phyloP scores from a whole-genome alignment of 2,113 vertebrate species.

The Tupaia tana region DNA sequence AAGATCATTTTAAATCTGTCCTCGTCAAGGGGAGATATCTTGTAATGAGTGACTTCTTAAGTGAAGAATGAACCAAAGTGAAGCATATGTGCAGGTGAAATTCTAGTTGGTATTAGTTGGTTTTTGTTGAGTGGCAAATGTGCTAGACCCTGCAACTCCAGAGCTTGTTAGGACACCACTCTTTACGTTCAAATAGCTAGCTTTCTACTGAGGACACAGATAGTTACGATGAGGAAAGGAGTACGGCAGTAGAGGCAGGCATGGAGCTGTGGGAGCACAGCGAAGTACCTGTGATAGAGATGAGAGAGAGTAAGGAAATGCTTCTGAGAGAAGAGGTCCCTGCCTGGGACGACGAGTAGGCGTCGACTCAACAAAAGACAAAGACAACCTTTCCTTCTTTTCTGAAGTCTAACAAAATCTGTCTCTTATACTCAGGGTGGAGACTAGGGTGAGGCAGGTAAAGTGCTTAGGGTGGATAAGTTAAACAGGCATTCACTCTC shows the following conservation, averaged over 20 bases:
- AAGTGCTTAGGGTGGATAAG: neutral
- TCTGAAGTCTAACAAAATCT: neutral
- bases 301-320: neutral
- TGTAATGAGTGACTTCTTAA: neutral
- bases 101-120: neutral
- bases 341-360: neutral
- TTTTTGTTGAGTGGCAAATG: neutral
- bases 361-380: neutral
- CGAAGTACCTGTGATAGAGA: neutral
- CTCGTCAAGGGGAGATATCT: neutral
- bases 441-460: fast-evolving
- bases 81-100: neutral
- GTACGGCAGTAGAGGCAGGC: neutral
- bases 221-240: neutral
- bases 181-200: neutral
- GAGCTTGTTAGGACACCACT: neutral
- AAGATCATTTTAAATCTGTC: neutral
- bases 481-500: fast-evolving
- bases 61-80: neutral
- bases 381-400: neutral
- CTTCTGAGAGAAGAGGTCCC: neutral
- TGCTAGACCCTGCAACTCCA: neutral
- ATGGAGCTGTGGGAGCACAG: fast-evolving
- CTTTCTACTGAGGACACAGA: neutral
- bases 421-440: neutral